Conservation (phyloP, 2,113 vertebrate species). For the Leptobrachium leishanense region DNA sequence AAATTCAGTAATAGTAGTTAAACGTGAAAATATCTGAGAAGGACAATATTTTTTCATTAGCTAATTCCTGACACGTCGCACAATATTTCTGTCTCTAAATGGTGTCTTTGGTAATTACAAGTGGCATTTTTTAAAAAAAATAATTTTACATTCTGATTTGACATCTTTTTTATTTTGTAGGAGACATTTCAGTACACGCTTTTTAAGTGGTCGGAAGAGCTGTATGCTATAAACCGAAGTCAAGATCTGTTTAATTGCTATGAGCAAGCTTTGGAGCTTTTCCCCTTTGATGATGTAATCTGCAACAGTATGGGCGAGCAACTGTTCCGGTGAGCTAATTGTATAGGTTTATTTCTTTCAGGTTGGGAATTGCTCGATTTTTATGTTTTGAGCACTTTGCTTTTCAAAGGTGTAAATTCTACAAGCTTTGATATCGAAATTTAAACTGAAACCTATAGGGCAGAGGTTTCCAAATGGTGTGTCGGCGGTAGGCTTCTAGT, state of each 20-base stretch:
- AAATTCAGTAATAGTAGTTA: no score
- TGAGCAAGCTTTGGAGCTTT: constrained; percentile 91
- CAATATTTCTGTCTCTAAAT: no score
- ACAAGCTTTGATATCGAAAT: background rate
- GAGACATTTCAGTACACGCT: constrained; percentile 94
- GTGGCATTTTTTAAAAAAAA: no score
- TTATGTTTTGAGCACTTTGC: constrained; percentile 12
- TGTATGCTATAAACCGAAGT: constrained; percentile 82
- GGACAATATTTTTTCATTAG: no score
- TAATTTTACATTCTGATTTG: background rate
- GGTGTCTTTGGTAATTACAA: no score
- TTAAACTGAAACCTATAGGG: no score
- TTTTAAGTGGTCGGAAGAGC: constrained; percentile 91
- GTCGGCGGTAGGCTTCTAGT: no score
- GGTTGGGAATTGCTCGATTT: no score
- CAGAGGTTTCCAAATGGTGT: no score
- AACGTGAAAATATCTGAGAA: no score
- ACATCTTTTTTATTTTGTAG: constrained; percentile 60
- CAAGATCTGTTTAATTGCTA: constrained; percentile 94
- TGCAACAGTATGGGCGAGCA: constrained; percentile 97
- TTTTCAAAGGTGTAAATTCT: constrained; percentile 8
- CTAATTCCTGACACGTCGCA: no score
- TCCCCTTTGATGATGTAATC: constrained; percentile 90
- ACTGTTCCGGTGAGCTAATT: constrained; percentile 86
- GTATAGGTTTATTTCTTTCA: no score